Conservation (phyloP, 2,113 vertebrate species). For the Cyphomyrus plagiostoma region DNA sequence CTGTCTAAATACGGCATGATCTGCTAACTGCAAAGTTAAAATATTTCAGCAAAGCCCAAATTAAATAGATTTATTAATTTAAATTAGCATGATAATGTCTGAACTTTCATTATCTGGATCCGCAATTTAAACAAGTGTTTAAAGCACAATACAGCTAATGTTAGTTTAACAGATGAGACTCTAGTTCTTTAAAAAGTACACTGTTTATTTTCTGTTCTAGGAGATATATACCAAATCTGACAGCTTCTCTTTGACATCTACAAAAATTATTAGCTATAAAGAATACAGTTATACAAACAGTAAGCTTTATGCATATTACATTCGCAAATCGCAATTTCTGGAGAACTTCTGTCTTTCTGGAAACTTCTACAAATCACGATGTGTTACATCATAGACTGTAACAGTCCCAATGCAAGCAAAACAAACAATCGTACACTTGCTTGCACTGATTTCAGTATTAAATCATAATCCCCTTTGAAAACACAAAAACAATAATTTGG, state of each 20-base stretch:
- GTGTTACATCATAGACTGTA: background rate
- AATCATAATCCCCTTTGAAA: background rate
- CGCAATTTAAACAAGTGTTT: background rate
- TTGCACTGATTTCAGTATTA: background rate
- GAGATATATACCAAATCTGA: background rate
- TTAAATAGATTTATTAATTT: background rate
- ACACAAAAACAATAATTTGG: background rate
- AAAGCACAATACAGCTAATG: background rate
- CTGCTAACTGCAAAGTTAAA: background rate
- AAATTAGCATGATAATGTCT: background rate
- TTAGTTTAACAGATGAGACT: background rate
- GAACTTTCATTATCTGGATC: background rate
- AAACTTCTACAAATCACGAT: background rate
- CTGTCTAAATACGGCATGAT: background rate
- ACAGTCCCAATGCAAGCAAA: background rate
- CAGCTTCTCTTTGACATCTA: background rate
- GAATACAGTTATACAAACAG: background rate
- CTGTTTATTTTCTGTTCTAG: background rate
- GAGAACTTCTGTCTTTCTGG: background rate
- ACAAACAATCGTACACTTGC: background rate
- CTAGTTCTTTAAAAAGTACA: no score
- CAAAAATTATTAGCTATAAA: background rate
- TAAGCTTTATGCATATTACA: background rate
- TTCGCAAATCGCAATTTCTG: background rate
- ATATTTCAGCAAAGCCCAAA: background rate